Conservation (phyloP, 2,888 invertebrate genomes). For the Apoda limacodes region DNA sequence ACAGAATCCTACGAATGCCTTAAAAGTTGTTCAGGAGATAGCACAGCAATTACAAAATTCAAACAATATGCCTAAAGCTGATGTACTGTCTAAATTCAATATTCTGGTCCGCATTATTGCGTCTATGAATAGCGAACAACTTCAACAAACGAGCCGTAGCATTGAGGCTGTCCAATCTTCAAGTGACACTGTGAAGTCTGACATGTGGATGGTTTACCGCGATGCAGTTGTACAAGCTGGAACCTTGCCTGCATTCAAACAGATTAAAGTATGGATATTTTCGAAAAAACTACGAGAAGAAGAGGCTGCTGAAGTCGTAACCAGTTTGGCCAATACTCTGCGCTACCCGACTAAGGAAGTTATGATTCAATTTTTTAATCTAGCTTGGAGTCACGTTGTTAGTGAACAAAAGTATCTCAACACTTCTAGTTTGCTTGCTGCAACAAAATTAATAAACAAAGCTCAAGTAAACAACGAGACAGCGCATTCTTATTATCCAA, state of each 20-base stretch:
- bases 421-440: slow-evolving; percentile 69
- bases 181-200: slow-evolving; percentile 44
- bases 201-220: slow-evolving; percentile 73
- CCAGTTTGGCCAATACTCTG: slow-evolving; percentile 60
- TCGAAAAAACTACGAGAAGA: slow-evolving; percentile 57
- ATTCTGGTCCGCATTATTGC: slow-evolving; percentile 70
- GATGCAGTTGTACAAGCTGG: slow-evolving; percentile 76
- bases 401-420: slow-evolving; percentile 62
- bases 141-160: slow-evolving; percentile 62
- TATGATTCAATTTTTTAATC: slow-evolving; percentile 69
- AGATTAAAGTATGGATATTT: slow-evolving; percentile 72
- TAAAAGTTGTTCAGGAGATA: slow-evolving; percentile 66
- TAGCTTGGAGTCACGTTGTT: slow-evolving; percentile 67
- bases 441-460: slow-evolving; percentile 69
- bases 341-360: slow-evolving; percentile 74
- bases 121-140: slow-evolving; percentile 72
- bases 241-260: slow-evolving; percentile 75
- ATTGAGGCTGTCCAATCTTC: slow-evolving; percentile 53
- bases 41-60: slow-evolving; percentile 70
- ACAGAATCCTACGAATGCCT: slow-evolving; percentile 49
- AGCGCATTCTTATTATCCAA: slow-evolving; percentile 72
- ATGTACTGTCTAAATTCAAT: slow-evolving; percentile 74
- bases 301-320: slow-evolving; percentile 72
- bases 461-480: slow-evolving; percentile 70
- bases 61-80: slow-evolving; percentile 64